These are phyloP conservation scores for Trachelus stipa DNA, from an alignment of 2,888 invertebrate species.

Conservation along the genomic window DNA sequence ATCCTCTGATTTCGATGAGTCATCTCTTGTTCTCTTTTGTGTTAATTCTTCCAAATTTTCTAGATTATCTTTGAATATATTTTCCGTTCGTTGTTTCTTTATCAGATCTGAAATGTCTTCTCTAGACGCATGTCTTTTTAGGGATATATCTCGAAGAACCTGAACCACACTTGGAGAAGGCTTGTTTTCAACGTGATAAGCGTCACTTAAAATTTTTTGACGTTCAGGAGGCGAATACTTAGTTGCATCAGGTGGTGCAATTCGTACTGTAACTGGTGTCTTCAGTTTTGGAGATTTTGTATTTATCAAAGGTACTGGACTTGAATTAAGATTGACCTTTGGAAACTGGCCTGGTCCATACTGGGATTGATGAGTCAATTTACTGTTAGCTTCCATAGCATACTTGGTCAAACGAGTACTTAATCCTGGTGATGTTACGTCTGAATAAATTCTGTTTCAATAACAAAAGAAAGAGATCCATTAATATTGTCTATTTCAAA, in stretches of 20 bases:
- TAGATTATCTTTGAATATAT: slow-evolving; percentile 41
- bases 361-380: slow-evolving; percentile 56
- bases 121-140: slow-evolving; percentile 61
- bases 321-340: slow-evolving; percentile 57
- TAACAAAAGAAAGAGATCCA: neutral
- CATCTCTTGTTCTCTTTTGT: slow-evolving; percentile 59
- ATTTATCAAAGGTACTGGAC: slow-evolving; percentile 54
- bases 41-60: slow-evolving; percentile 58
- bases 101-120: slow-evolving; percentile 57
- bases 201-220: slow-evolving; percentile 40
- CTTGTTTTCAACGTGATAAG: slow-evolving; percentile 29
- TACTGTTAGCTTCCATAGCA: slow-evolving; percentile 56
- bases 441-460: slow-evolving; percentile 47
- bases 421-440: slow-evolving; percentile 61
- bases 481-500: neutral
- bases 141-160: slow-evolving; percentile 53
- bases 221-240: slow-evolving; percentile 45
- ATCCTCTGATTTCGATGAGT: slow-evolving; percentile 55
- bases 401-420: slow-evolving; percentile 58
- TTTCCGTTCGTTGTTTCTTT: slow-evolving; percentile 60
- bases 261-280: slow-evolving; percentile 56
- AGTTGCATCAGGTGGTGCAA: slow-evolving; percentile 53
- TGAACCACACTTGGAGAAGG: slow-evolving; percentile 44
- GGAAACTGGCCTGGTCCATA: slow-evolving; percentile 62
- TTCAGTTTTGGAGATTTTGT: slow-evolving; percentile 46